Percentiles rank a stretch among this genome's conserved stretches.
phyloP scores from a whole-genome alignment of 2,888 invertebrate genomes.

The Sphaeridia pumilis region DNA sequence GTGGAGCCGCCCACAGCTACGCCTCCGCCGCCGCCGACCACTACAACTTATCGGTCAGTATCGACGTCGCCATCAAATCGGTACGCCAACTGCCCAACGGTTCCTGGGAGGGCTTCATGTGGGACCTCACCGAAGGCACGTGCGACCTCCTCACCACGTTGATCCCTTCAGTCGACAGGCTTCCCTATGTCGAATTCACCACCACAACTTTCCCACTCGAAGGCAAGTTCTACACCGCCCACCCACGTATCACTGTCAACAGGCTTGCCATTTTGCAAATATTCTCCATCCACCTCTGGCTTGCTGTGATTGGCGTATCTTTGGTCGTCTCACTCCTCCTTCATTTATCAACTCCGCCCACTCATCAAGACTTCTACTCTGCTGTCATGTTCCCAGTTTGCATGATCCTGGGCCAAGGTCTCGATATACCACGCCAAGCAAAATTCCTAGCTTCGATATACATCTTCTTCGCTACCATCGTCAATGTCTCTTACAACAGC shows the following conservation, averaged over 20 bases:
- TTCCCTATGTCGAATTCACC: not conserved
- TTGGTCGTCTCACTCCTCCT: no score
- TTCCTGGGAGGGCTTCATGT: constrained; percentile 6
- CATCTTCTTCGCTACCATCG: not conserved
- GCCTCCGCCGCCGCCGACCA: not conserved
- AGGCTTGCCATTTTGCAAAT: constrained; percentile 9
- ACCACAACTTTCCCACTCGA: not conserved
- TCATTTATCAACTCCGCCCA: no score
- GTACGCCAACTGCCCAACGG: constrained; percentile 3
- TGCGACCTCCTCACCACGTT: not conserved
- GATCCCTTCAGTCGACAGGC: not conserved
- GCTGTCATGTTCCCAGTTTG: not conserved
- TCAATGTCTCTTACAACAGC: constrained; percentile 2
- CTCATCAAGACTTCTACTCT: not conserved
- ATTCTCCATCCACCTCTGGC: no score
- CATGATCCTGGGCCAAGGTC: not conserved
- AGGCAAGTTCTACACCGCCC: not conserved
- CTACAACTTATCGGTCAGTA: not conserved
- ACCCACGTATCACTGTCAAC: constrained; percentile 2
- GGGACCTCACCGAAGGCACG: not conserved
- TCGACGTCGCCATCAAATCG: not conserved
- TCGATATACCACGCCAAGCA: not conserved
- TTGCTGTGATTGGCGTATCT: no score
- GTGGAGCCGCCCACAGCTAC: not conserved
- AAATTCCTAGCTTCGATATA: not conserved